phyloP scores from a whole-genome alignment of 2,797 vertebrate species.

The Mormyrus hasselquistii region DNA sequence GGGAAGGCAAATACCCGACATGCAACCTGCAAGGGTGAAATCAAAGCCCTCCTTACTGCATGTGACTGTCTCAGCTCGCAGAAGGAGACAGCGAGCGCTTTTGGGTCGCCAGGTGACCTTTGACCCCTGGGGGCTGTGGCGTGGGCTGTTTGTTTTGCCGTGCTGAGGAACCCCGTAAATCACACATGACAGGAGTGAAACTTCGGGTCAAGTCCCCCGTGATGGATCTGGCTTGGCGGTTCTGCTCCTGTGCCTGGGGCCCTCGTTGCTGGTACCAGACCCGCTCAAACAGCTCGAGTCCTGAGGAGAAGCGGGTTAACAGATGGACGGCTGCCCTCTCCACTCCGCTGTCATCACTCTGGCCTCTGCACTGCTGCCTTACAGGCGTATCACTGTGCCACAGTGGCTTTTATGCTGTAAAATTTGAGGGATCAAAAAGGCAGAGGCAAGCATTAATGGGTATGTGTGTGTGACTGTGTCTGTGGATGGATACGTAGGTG shows the following conservation, averaged over 20 bases:
- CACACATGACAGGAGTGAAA: not conserved
- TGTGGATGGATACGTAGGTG: not conserved
- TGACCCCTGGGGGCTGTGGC: not conserved
- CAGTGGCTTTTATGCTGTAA: not conserved
- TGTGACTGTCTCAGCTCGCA: not conserved
- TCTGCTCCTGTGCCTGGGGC: not conserved
- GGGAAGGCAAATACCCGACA: not conserved
- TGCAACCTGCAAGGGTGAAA: not conserved
- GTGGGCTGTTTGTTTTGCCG: not conserved
- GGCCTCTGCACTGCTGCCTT: not conserved
- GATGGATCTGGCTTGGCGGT: not conserved
- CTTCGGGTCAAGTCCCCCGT: not conserved
- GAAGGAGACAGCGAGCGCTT: not conserved
- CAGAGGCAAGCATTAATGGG: not conserved
- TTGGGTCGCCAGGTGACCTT: not conserved
- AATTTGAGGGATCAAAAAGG: not conserved
- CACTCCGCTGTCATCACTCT: not conserved
- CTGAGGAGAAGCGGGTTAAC: not conserved
- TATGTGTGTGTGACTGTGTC: not conserved
- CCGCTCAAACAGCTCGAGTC: not conserved
- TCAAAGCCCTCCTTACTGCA: not conserved
- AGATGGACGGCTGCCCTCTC: not conserved
- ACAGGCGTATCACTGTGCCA: not conserved
- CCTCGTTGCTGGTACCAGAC: not conserved
- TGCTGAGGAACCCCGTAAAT: not conserved